Evolutionary conservation across 2,888 invertebrate species (phyloP), one percentile per base, ranked within the genome.

Genomic region (Dasysyrphus albostriatus): DNA sequence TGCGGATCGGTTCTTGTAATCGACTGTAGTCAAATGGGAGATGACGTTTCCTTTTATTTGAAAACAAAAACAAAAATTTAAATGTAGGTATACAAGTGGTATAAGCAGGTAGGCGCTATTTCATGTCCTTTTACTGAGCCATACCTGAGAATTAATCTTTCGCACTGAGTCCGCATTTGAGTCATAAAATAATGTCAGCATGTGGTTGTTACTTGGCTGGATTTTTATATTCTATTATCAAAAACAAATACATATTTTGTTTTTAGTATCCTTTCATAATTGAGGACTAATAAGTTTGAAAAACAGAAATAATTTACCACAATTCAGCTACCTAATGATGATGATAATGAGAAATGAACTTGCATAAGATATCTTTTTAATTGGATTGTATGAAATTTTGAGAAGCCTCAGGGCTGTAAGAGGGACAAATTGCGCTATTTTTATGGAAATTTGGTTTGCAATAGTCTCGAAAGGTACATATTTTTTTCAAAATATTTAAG

Each of bases 111-210:
- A 77, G 77, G 58, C 69, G 32, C 39, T 39, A 29, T 42, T 14
- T 32, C n/a, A 24, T 42, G 34, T 51, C 61, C 54, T 44, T 63
- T 74, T 47, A 14, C 3, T 8, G 5, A 54, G 12, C 2, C 14
- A 29, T 49, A n/a, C 37, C 47, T 19, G 56, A 10, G 19, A 19
- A n/a, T 24, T 19, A 7, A 37, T 59, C 59, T 39, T 3, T 29
- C 12, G 5, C 34, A 14, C 42, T 42, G 14, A 42, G 42, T 42
- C 42, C 14, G 14, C 5, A 14, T 14, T 44, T 63, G 34, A 47
- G 67, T 51, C 58, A n/a, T 74, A 67, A 67, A 72, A n/a, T 39
- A n/a, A 58, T 34, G 24, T 54, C 34, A 65, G 65, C 44, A 47
- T n/a, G 42, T 42, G 29, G 19, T 16, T 16, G 44, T 63, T n/a